Base-by-base conservation (phyloP, 2,888 invertebrate species). In the Capitulum mitella region DNA sequence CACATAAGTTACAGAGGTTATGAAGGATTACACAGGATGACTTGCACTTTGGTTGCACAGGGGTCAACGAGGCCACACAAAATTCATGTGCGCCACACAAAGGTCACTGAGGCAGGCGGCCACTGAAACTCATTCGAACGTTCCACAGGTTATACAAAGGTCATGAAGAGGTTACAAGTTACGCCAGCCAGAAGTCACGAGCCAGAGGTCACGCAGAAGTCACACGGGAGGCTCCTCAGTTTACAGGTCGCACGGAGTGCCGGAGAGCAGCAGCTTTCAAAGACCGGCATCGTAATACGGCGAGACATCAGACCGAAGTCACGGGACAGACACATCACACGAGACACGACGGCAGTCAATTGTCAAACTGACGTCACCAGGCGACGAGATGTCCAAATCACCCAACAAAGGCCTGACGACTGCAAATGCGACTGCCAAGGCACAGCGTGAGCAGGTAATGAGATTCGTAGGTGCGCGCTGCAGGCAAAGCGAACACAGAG, bases 141-240 rank as follows among this genome's bases (percentile, higher is more conserved):
- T n/a, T n/a, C n/a, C n/a, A n/a, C n/a, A n/a, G n/a, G n/a, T n/a
- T n/a, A n/a, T n/a, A n/a, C n/a, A n/a, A n/a, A n/a, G n/a, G n/a
- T n/a, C n/a, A n/a, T n/a, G n/a, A n/a, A n/a, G n/a, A n/a, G n/a
- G n/a, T n/a, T n/a, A n/a, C n/a, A n/a, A n/a, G n/a, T n/a, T n/a
- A n/a, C n/a, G n/a, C n/a, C n/a, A n/a, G n/a, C n/a, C n/a, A n/a
- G n/a, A n/a, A n/a, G n/a, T n/a, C n/a, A n/a, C n/a, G n/a, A n/a
- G n/a, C n/a, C n/a, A n/a, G n/a, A n/a, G n/a, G n/a, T n/a, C n/a
- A n/a, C n/a, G n/a, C 19, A 51, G 51, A 51, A 22, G 51, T 8
- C 51, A 85, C 19, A 40, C 34, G 32, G 58, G 37, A 16, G 46
- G 64, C 16, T 34, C 22, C n/a, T n/a, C n/a, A n/a, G n/a, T n/a